Percentiles rank a stretch among this genome's conserved stretches.
phyloP scores from a whole-genome alignment of 2,888 invertebrate species.

The Drosophila meridionalis region DNA sequence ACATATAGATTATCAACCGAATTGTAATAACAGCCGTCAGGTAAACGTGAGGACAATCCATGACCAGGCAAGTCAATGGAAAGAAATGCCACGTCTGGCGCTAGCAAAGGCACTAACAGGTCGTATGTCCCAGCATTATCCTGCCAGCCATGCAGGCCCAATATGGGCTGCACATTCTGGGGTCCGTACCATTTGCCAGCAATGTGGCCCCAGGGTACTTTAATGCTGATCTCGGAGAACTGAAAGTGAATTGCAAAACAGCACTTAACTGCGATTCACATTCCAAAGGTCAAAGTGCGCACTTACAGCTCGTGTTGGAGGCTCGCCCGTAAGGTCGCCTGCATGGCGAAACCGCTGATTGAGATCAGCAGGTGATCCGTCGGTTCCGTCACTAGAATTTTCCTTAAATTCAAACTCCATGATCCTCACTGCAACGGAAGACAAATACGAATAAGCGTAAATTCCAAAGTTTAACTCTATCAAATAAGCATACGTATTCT shows the following conservation, averaged over 20 bases:
- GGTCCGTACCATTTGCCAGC: constrained; percentile 90
- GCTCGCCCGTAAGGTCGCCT: constrained; percentile 82
- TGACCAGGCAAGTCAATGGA: constrained; percentile 90
- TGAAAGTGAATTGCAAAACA: constrained; percentile 56
- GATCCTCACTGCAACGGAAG: constrained; percentile 44
- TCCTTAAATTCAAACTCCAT: constrained; percentile 49
- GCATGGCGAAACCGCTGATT: constrained; percentile 80
- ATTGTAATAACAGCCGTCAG: constrained; percentile 86
- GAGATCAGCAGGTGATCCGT: constrained; percentile 30
- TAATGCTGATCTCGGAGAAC: constrained; percentile 88
- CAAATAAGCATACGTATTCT: constrained; percentile 5
- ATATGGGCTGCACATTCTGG: constrained; percentile 87
- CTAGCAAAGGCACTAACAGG: constrained; percentile 88
- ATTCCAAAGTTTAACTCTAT: constrained; percentile 64
- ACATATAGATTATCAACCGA: constrained; percentile 85
- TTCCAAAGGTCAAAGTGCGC: constrained; percentile 57
- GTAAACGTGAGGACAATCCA: constrained; percentile 89
- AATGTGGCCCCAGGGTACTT: constrained; percentile 89
- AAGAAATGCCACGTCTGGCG: constrained; percentile 86
- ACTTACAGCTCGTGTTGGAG: constrained; percentile 77
- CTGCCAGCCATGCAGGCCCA: constrained; percentile 92
- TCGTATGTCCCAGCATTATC: constrained; percentile 93
- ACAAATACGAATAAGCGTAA: constrained; percentile 36
- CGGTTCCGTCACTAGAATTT: constrained; percentile 20
- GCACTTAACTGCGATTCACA: constrained; percentile 1